Evolutionary conservation across 2,797 vertebrate species (phyloP).

Genomic region (Enteromius unitaeniatus): DNA sequence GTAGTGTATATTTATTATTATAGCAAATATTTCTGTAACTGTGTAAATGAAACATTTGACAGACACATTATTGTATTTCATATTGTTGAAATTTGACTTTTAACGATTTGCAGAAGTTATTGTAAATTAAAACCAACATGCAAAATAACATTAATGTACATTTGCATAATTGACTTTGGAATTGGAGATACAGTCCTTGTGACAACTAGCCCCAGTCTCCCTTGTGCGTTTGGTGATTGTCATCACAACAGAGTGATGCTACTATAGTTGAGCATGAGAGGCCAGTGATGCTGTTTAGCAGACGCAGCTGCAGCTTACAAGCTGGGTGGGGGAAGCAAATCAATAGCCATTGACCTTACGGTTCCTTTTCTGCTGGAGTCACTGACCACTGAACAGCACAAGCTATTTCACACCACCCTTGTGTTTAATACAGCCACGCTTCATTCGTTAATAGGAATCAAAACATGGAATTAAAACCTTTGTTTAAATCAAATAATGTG

Average conservation of each 20-base stretch:
- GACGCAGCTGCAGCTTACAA: conserved; percentile 53
- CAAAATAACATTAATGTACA: neutral
- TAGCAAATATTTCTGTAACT: neutral
- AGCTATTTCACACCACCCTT: conserved; percentile 60
- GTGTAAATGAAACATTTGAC: neutral
- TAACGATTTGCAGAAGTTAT: neutral
- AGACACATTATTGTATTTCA: no score
- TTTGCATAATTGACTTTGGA: neutral
- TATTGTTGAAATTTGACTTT: no score
- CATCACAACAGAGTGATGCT: conserved; percentile 2
- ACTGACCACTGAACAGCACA: conserved; percentile 71
- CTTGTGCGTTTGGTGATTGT: neutral
- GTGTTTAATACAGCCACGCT: conserved; percentile 26
- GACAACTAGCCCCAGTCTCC: neutral
- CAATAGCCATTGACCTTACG: conserved; percentile 79
- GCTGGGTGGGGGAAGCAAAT: conserved; percentile 66
- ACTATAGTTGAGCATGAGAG: conserved; percentile 20
- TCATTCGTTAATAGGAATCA: neutral
- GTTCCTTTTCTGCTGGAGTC: conserved; percentile 68
- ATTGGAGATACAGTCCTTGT: neutral
- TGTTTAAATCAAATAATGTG: conserved; percentile 59
- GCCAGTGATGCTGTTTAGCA: conserved; percentile 40
- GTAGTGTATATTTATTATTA: neutral
- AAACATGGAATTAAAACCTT: conserved; percentile 28
- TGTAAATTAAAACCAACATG: neutral